A percentile compares a stretch with the other conserved stretches of the same genome.
Evolutionary conservation across 2,888 invertebrate genomes (phyloP).

Genomic region (Ametastegia equiseti): DNA sequence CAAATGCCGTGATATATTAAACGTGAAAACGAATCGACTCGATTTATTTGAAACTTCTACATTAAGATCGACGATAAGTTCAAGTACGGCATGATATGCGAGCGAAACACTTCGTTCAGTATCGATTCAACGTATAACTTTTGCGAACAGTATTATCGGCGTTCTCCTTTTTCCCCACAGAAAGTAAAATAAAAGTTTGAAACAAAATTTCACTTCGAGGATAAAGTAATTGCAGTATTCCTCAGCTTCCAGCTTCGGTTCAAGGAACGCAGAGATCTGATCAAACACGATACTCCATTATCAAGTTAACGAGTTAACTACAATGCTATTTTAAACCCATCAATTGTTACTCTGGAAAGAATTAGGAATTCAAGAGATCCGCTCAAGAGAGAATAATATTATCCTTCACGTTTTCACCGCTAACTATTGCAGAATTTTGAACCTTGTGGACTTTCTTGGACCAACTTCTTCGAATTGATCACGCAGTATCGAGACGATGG

Average conservation of each 20-base stretch:
- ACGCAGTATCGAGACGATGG: slow-evolving; percentile 16
- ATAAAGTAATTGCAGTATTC: not conserved
- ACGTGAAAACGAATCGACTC: not conserved
- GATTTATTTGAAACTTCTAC: not conserved
- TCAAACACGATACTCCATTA: slow-evolving; percentile 31
- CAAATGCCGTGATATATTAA: not conserved
- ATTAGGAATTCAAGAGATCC: not conserved
- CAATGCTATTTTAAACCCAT: not conserved
- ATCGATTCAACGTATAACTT: slow-evolving; percentile 16
- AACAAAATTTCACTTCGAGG: not conserved
- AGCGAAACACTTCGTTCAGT: slow-evolving; percentile 5
- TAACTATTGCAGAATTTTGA: slow-evolving; percentile 36
- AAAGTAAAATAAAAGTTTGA: slow-evolving; percentile 25
- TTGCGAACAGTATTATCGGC: slow-evolving; percentile 7
- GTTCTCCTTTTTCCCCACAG: slow-evolving; percentile 1
- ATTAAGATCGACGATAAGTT: not conserved
- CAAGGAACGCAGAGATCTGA: slow-evolving; percentile 12
- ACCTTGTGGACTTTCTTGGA: not conserved
- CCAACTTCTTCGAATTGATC: slow-evolving; percentile 6
- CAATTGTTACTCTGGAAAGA: not conserved
- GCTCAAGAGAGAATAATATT: not conserved
- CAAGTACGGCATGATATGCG: not conserved
- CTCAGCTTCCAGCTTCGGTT: slow-evolving; percentile 8
- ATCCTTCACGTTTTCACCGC: not conserved
- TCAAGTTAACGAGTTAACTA: slow-evolving; percentile 17